Evolutionary conservation across 2,113 vertebrate genomes (phyloP), one percentile per base, ranked within the genome.

Genomic region (Lynx canadensis): DNA sequence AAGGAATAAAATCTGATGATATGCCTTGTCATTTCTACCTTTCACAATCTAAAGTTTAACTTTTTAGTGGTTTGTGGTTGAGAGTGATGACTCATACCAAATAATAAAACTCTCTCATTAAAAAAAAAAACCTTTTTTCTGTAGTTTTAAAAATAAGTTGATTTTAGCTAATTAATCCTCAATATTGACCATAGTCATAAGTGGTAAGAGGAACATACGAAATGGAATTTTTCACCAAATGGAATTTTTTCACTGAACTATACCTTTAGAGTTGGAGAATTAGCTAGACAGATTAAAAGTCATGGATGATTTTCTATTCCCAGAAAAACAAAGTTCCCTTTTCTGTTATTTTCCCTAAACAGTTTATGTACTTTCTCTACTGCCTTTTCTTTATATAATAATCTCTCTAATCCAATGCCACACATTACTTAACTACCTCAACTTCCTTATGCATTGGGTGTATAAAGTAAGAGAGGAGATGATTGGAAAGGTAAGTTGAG

Each of bases 241-340:
- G 6, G 38, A 90, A 63, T 66, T 41, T 89, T 78, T 93, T 50
- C 0, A 45, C 4, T 19, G 60, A 52, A 68, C 36, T 65, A 52
- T 93, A 25, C 8, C 13, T 87, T 80, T 74, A 93, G 29, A 79
- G 9, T 84, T 84, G 83, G 13, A 8, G 13, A 89, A 15, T 91
- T 96, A 79, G 33, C 36, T 12, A 92, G 79, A 92, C 25, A 76
- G 76, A 94, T 76, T 78, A 66, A 96, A 87, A 45, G 31, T 78
- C 16, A 52, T 29, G 10, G 38, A 36, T 52, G 19, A 74, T 55
- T 84, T 87, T 84, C 36, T 9, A 83, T 74, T 91, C 15, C n/a
- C 18, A 31, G 36, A 65, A 63, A 48, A 92, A 81, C 15, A 85
- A 76, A 88, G 10, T 84, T 84, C 4, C 16, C 27, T 81, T 88